Evolutionary conservation across 1,140 invertebrate genomes (phyloP).

Genomic region (Chironomus striatipennis): DNA sequence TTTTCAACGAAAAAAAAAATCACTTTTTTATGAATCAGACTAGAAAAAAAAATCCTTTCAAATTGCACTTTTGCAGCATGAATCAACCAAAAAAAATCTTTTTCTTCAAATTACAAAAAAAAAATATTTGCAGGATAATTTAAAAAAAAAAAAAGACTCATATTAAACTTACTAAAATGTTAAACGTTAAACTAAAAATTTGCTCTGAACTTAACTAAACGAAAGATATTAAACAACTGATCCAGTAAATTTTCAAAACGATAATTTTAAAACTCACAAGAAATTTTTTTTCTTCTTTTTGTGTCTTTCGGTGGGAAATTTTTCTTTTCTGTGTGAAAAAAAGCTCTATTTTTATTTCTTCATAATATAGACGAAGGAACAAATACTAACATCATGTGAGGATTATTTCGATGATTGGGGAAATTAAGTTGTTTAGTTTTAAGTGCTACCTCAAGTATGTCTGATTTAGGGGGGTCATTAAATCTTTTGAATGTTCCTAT

Average conservation of each 20-base stretch:
- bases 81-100: not conserved
- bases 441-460: not conserved
- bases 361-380: not conserved
- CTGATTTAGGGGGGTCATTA: not conserved
- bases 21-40: too few species aligned
- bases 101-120: not conserved
- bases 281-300: not conserved
- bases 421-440: not conserved
- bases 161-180: not conserved
- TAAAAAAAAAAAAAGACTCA: not conserved
- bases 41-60: too few species aligned
- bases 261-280: slow-evolving; percentile 11
- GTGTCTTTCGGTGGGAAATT: slow-evolving; percentile 2
- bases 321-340: not conserved
- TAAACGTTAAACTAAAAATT: slow-evolving; percentile 23
- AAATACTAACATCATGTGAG: not conserved
- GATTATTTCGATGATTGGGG: not conserved
- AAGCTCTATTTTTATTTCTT: slow-evolving; percentile 7
- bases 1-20: too few species aligned
- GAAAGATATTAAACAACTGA: slow-evolving; percentile 24
- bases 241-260: slow-evolving; percentile 24
- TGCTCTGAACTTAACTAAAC: slow-evolving; percentile 21
- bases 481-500: not conserved
- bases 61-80: too few species aligned
- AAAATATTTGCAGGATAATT: not conserved